phyloP scores from a whole-genome alignment of 2,888 invertebrate species.

The Limnephilus marmoratus region DNA sequence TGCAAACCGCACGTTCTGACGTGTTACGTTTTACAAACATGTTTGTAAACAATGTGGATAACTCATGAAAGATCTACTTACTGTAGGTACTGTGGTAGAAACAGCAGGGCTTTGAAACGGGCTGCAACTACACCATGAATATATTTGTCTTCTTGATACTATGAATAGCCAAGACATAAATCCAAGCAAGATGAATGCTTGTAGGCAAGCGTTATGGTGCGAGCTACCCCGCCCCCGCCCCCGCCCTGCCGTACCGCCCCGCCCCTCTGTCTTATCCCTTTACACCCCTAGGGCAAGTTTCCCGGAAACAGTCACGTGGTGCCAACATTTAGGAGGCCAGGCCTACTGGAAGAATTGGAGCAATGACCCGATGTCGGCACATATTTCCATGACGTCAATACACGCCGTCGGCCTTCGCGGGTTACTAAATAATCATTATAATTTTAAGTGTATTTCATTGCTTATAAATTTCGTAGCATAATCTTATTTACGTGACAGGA shows the following conservation, averaged over 20 bases:
- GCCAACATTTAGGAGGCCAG: not conserved
- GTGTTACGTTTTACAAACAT: no score
- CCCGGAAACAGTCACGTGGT: not conserved
- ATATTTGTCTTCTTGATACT: not conserved
- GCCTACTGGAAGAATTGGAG: not conserved
- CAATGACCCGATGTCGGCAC: not conserved
- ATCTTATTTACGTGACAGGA: not conserved
- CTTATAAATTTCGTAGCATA: not conserved
- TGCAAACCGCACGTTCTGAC: not conserved
- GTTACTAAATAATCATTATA: not conserved
- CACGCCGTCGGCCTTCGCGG: not conserved
- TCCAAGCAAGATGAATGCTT: not conserved
- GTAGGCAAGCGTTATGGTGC: not conserved
- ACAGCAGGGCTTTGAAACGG: not conserved
- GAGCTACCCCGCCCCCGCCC: not conserved
- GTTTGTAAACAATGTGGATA: not conserved
- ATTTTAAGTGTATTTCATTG: not conserved
- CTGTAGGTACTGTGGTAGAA: not conserved
- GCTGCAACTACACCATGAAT: not conserved
- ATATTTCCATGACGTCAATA: conserved; percentile 15
- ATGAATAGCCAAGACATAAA: not conserved
- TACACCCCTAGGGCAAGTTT: not conserved
- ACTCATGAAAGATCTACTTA: not conserved
- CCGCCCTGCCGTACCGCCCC: not conserved
- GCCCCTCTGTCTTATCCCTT: not conserved